Conservation (phyloP, 2,888 invertebrate genomes). For the Itoplectis maculator region DNA sequence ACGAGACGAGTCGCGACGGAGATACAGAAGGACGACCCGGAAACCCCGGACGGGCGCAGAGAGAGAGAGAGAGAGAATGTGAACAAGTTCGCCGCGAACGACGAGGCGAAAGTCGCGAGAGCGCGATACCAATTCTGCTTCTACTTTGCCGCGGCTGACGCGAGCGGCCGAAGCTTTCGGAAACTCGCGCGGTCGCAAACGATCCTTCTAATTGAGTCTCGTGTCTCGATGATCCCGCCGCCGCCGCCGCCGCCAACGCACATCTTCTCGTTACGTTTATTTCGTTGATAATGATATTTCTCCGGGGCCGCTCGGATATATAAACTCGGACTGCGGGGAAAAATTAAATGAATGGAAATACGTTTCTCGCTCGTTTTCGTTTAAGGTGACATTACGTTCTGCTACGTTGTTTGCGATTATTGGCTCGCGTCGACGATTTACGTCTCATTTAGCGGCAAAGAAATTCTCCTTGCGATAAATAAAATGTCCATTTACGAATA, state of each 20-base stretch:
- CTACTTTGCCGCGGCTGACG: slow-evolving; percentile 27
- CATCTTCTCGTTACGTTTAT: slow-evolving; percentile 34
- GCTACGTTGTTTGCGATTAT: no score
- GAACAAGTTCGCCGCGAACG: slow-evolving; percentile 59
- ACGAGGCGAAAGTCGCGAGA: slow-evolving; percentile 56
- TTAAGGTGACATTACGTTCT: no score
- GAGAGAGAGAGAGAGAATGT: slow-evolving; percentile 39
- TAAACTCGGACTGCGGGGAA: no score
- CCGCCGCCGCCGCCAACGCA: no score
- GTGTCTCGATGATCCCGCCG: slow-evolving; percentile 40
- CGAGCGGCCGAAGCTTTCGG: slow-evolving; percentile 37
- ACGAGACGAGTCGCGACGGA: slow-evolving; percentile 65
- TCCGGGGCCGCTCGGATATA: background rate
- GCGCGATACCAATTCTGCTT: slow-evolving; percentile 60
- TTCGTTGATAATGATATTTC: slow-evolving; percentile 3
- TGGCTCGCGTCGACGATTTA: no score
- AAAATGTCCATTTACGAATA: no score
- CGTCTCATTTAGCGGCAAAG: no score
- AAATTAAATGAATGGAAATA: no score
- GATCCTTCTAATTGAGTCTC: slow-evolving; percentile 65
- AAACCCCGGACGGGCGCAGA: no score
- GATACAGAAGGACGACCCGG: slow-evolving; percentile 58
- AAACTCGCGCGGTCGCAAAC: slow-evolving; percentile 56
- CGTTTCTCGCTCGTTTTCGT: no score
- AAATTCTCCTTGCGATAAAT: no score